Base-by-base conservation (phyloP, 2,797 vertebrate species). In the Moxostoma hubbsi region DNA sequence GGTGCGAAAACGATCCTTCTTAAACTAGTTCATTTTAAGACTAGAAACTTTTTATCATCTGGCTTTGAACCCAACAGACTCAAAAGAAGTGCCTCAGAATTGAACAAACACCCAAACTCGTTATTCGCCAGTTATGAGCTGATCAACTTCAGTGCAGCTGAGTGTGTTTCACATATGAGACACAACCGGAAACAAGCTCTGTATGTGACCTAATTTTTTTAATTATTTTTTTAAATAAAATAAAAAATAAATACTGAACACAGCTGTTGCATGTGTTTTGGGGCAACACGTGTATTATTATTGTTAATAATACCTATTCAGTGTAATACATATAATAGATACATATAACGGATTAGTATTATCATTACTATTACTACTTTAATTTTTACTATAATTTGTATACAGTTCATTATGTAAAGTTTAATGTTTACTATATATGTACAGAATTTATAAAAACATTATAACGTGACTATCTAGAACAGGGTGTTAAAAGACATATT, bases 1-100 rank as follows among this genome's bases (percentile, higher is more conserved):
- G 72, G 46, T 51, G 64, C 77, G 81, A 84, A 89, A 87, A 87
- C 85, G 81, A 84, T 66, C 81, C 84, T 85, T 86, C 87, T 53
- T 71, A 77, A 69, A 69, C 57, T 5, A 5, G 57, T 66, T 80
- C 9, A 46, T 84, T 84, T 82, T 71, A 87, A 83, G 83, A 82
- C 79, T 24, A 24, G 24, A 24, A 24, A 24, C 24, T 24, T 1
- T 24, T 24, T 24, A 24, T 62, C 67, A 63, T 72, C 68, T 24
- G 24, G 24, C 66, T 77, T 59, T 18, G 9, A 66, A 73, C 11
- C 6, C 16, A 15, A 10, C 5, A 8, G 2, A 68, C 10, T 51
- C 0, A n/a, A 62, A 69, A 2, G 11, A 45, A 68, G n/a, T 2
- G 24, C 9, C 11, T 69, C 9, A 43, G 58, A 8, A 7, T 7